These are phyloP conservation scores for Silurus meridionalis DNA, from an alignment of 2,113 vertebrate genomes.

Conservation along the genomic window DNA sequence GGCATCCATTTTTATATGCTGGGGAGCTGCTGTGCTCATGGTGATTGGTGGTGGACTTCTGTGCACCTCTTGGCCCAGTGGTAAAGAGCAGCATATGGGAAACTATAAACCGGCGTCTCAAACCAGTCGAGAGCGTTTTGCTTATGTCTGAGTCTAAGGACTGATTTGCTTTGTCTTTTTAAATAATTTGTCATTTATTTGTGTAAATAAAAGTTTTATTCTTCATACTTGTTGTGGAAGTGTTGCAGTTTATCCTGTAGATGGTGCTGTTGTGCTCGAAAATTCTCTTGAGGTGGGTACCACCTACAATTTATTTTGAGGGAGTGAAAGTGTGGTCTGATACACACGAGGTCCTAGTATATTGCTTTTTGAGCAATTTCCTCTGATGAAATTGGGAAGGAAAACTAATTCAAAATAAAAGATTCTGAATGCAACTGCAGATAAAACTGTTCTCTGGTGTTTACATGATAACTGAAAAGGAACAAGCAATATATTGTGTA, in stretches of 20 bases:
- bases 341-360: neutral
- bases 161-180: neutral
- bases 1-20: constrained; percentile 75
- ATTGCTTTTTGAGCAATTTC: neutral
- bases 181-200: neutral
- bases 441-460: neutral
- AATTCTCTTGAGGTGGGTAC: neutral
- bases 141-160: constrained; percentile 28
- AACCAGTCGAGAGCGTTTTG: neutral
- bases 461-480: neutral
- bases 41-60: constrained; percentile 77
- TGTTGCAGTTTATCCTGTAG: neutral
- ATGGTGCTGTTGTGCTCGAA: constrained; percentile 15
- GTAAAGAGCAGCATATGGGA: constrained; percentile 9
- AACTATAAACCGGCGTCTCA: constrained; percentile 35
- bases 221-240: neutral
- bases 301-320: neutral
- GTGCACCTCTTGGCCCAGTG: constrained; percentile 77
- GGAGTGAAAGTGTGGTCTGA: neutral
- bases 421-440: neutral
- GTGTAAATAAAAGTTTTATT: constrained; percentile 38
- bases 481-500: neutral
- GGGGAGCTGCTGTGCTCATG: constrained; percentile 73
- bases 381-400: neutral
- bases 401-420: neutral